Percentiles rank a stretch among this genome's conserved stretches.
Evolutionary conservation across 2,113 vertebrate species (phyloP).

Genomic region (Semnopithecus entellus): DNA sequence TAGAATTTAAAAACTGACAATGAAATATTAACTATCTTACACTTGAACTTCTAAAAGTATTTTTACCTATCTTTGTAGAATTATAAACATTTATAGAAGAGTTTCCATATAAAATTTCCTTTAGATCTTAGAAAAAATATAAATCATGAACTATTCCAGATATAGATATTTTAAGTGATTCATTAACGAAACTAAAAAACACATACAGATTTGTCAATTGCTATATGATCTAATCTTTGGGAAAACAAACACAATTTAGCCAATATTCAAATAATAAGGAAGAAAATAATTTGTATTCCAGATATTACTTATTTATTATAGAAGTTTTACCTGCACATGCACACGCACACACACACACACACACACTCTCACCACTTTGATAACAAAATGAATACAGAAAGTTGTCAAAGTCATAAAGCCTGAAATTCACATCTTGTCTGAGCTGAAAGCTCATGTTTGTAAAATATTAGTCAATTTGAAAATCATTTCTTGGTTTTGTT

Average conservation of each 20-base stretch:
- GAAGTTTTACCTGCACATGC: neutral
- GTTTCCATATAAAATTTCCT: neutral
- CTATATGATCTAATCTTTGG: neutral
- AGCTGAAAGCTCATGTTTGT: neutral
- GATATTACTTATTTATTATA: neutral
- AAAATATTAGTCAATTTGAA: constrained; percentile 10
- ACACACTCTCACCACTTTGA: neutral
- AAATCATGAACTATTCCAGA: neutral
- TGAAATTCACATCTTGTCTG: neutral
- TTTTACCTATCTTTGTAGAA: neutral
- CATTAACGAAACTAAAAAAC: neutral
- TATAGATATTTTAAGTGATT: neutral
- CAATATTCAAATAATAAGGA: neutral
- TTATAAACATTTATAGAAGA: neutral
- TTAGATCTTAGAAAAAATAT: neutral
- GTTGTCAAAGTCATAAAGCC: neutral
- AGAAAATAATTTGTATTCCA: neutral
- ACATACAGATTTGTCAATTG: neutral
- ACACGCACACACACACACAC: neutral
- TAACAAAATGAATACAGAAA: neutral
- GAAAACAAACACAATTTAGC: neutral
- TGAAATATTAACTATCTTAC: neutral
- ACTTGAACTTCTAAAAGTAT: neutral
- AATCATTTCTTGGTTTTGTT: neutral
- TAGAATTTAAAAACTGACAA: neutral